Base-by-base conservation (phyloP, 2,888 invertebrate genomes). In the Allolobophora icterica region DNA sequence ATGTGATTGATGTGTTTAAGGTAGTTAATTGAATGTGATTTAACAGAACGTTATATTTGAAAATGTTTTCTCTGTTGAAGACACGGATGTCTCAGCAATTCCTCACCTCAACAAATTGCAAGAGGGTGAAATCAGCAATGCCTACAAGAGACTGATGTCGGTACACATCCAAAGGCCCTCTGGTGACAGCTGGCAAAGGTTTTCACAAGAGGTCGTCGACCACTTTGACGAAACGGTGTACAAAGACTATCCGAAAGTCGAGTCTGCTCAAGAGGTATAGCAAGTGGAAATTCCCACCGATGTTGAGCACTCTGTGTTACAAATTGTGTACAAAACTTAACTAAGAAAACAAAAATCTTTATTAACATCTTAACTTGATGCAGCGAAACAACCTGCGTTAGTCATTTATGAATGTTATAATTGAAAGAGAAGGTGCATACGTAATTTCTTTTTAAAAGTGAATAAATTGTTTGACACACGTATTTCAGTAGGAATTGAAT, bases 141-240 rank as follows among this genome's bases (percentile, higher is more conserved):
- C n/a, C 71, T 71, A 71, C 71, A 71, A 71, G 71, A 71, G 71
- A n/a, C 71, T 71, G n/a, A 71, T 71, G 30, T 71, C 71, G 30
- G 71, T 71, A n/a, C 71, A 71, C 8, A 71, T 71, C 1, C 30
- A 13, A 3, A 30, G 71, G n/a, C 71, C 71, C 71, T 71, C 71
- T 71, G 71, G 71, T n/a, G 71, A 71, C 0, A 1, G n/a, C 6
- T 71, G 71, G 71, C 71, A 71, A n/a, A 5, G n/a, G n/a, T 71
- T 71, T 71, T 30, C n/a, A 11, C 30, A 71, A 17, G n/a, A 71
- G 0, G 71, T 71, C n/a, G n/a, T 71, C 71, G 8, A 71, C 71
- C 71, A 71, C 71, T 71, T 71, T n/a, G 8, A 71, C 11, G 71
- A 71, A 0, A 6, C 30, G n/a, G 11, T 8, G 30, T 71, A 71